A percentile compares a stretch with the other conserved stretches of the same genome.
Evolutionary conservation across 2,113 vertebrate genomes (phyloP).

Genomic region (Aegotheles bennettii): DNA sequence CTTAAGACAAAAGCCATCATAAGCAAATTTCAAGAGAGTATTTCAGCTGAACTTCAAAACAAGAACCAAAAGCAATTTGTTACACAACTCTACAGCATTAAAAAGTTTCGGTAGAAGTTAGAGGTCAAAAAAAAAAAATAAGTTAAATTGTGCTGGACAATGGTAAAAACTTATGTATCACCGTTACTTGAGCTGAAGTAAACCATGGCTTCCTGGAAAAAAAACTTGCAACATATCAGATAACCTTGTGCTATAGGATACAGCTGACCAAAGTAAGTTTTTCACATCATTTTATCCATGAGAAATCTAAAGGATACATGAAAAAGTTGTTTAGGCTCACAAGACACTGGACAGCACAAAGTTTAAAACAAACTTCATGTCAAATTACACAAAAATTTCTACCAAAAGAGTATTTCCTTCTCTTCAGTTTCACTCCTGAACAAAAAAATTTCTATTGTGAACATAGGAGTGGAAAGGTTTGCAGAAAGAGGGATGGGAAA

Average conservation of each 20-base stretch:
- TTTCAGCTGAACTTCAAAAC: constrained; percentile 60
- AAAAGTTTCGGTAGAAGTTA: constrained; percentile 34
- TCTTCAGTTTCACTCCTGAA: background rate
- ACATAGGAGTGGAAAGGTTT: background rate
- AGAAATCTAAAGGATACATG: background rate
- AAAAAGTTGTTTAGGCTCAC: background rate
- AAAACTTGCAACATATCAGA: background rate
- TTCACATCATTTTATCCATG: background rate
- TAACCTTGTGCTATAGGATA: background rate
- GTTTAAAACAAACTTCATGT: constrained; percentile 5
- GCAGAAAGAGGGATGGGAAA: background rate
- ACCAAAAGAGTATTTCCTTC: background rate
- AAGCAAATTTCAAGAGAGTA: constrained; percentile 63
- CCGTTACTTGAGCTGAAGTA: constrained; percentile 50
- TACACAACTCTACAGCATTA: constrained; percentile 51
- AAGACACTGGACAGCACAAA: background rate
- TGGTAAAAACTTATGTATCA: constrained; percentile 31
- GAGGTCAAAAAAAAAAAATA: background rate
- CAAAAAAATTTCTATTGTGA: background rate
- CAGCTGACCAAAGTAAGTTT: background rate
- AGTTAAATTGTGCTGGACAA: constrained; percentile 16
- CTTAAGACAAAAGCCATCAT: constrained; percentile 65
- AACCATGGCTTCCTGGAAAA: constrained; percentile 51
- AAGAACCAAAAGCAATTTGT: constrained; percentile 42
- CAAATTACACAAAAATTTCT: background rate